phyloP scores from a whole-genome alignment of 2,888 invertebrate species.

The Margaritifera margaritifera region DNA sequence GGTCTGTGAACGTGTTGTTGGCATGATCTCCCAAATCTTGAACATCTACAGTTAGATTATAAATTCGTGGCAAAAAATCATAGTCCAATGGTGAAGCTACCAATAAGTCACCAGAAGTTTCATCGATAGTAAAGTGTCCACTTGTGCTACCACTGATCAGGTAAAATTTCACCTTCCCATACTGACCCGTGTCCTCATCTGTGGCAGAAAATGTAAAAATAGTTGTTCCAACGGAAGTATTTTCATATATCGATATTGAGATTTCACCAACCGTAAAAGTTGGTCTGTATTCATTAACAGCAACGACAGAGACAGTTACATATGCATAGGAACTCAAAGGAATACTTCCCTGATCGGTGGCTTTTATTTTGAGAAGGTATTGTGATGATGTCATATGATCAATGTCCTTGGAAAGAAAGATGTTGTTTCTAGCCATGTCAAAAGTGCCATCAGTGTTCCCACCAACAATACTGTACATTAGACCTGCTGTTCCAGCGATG shows the following conservation, averaged over 20 bases:
- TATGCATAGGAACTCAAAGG: no score
- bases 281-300: conserved; percentile 53
- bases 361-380: no score
- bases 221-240: conserved; percentile 21
- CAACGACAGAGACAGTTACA: conserved; percentile 17
- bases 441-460: conserved; percentile 42
- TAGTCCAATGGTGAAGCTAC: conserved; percentile 45
- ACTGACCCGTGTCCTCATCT: conserved; percentile 46
- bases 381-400: no score
- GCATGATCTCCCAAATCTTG: conserved; percentile 2
- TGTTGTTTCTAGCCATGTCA: conserved; percentile 26
- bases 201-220: conserved; percentile 40
- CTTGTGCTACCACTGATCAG: conserved; percentile 41
- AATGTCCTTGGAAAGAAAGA: no score
- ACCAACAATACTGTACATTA: conserved; percentile 47
- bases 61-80: conserved; percentile 31
- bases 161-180: conserved; percentile 34
- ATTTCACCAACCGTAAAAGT: conserved; percentile 28
- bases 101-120: conserved; percentile 21
- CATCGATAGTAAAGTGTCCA: conserved; percentile 37
- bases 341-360: no score
- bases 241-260: conserved; percentile 42
- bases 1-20: conserved; percentile 29
- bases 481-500: conserved; percentile 31
- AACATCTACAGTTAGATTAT: conserved; percentile 43